These are phyloP conservation scores for Karalla daura DNA, from an alignment of 2,797 vertebrate species.

Conservation along the genomic window DNA sequence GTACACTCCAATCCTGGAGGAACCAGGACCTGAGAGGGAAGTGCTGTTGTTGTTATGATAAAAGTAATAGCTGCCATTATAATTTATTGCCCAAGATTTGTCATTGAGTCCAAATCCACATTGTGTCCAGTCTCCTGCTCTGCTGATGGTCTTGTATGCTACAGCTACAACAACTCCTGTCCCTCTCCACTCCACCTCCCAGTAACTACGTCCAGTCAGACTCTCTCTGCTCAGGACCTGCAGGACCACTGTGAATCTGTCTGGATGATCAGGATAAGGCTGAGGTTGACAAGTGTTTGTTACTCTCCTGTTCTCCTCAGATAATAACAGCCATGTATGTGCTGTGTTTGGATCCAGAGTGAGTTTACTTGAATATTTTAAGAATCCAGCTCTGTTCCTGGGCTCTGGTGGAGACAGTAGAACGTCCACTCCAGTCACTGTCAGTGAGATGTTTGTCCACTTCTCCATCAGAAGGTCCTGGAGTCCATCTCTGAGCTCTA, in stretches of 20 bases:
- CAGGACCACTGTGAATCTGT: fast-evolving
- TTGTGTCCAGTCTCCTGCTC: fast-evolving
- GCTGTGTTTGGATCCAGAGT: conserved; percentile 9
- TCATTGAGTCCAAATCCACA: neutral
- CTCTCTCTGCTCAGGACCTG: conserved; percentile 12
- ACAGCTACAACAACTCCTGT: neutral
- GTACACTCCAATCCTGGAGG: neutral
- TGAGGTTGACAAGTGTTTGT: fast-evolving
- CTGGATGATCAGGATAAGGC: neutral
- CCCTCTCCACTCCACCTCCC: neutral
- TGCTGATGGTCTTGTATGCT: neutral
- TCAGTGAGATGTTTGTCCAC: conserved; percentile 11
- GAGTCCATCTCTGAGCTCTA: conserved; percentile 1
- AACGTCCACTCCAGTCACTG: neutral
- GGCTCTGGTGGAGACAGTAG: neutral
- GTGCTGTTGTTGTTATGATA: neutral
- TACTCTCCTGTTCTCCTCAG: conserved; percentile 5
- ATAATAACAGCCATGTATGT: neutral
- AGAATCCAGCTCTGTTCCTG: neutral
- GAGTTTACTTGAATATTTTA: neutral
- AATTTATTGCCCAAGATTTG: conserved; percentile 21
- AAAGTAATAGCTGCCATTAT: neutral
- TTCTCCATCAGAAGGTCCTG: neutral
- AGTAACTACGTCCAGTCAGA: conserved; percentile 3
- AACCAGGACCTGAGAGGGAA: neutral